These are phyloP conservation scores for Pristis pectinata DNA, from an alignment of 2,797 vertebrate genomes.

Conservation along the genomic window DNA sequence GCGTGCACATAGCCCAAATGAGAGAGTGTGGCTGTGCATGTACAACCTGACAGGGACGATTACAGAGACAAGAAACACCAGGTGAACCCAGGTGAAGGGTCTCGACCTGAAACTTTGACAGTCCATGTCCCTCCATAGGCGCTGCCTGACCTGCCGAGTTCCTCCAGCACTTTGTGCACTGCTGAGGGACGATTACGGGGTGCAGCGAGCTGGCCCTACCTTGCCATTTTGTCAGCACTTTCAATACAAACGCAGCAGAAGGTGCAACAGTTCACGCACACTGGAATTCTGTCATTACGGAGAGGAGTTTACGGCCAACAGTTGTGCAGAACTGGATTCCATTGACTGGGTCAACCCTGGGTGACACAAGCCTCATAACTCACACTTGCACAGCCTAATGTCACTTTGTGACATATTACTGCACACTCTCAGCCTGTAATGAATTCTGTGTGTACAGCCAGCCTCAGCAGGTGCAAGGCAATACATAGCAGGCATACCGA, in stretches of 20 bases:
- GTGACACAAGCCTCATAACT: not conserved
- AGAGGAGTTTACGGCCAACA: not conserved
- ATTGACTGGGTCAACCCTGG: not conserved
- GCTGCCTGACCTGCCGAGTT: no score
- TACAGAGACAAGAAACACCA: no score
- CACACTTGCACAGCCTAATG: not conserved
- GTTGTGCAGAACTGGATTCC: not conserved
- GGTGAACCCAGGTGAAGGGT: no score
- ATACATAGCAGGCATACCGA: no score
- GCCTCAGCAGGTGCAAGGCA: not conserved
- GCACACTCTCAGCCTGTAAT: not conserved
- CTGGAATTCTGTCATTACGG: not conserved
- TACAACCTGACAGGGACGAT: no score
- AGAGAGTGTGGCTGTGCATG: no score
- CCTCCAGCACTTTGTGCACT: no score
- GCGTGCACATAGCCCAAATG: no score
- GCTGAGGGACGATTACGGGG: no score
- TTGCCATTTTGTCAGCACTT: not conserved
- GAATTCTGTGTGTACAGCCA: not conserved
- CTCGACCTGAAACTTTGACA: no score
- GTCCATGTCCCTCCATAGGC: no score
- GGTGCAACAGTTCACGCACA: not conserved
- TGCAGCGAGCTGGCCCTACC: no score
- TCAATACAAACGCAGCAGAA: not conserved
- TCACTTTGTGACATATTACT: not conserved